Percentiles rank a stretch among this genome's conserved stretches.
phyloP scores from a whole-genome alignment of 2,113 vertebrate genomes.

The Nothoprocta perdicaria region DNA sequence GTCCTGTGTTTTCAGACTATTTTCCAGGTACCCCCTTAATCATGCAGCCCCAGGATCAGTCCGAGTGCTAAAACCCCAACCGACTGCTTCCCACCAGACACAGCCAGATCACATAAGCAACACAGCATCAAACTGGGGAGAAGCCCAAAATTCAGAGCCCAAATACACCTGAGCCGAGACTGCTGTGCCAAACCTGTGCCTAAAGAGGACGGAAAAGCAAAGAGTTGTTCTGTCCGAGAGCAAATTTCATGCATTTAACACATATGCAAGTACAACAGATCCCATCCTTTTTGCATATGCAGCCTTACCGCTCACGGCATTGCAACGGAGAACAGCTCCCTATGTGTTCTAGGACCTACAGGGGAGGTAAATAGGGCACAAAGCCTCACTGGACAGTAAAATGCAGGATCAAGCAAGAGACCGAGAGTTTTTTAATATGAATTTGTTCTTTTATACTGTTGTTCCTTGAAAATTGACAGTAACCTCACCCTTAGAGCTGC shows the following conservation, averaged over 20 bases:
- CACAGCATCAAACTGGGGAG: not conserved
- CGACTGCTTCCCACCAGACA: not conserved
- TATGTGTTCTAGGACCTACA: not conserved
- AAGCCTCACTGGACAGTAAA: not conserved
- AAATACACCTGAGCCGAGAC: not conserved
- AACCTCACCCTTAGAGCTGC: not conserved
- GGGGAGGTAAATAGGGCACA: not conserved
- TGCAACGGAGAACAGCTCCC: not conserved
- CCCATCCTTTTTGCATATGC: not conserved
- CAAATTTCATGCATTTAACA: not conserved
- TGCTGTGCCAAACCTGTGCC: not conserved
- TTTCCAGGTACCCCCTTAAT: not conserved
- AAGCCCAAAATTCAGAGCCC: not conserved
- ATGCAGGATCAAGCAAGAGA: not conserved
- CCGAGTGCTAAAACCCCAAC: not conserved
- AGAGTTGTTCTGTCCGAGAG: not conserved
- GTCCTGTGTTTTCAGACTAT: not conserved
- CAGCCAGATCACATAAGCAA: not conserved
- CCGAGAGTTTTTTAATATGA: not conserved
- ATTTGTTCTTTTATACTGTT: not conserved
- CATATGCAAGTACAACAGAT: not conserved
- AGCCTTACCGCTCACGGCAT: not conserved
- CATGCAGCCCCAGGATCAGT: not conserved
- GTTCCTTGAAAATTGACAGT: not conserved
- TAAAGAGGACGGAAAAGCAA: not conserved